These are phyloP conservation scores for Ctenodactylus gundi DNA, from an alignment of 2,113 vertebrate genomes.

Conservation along the genomic window DNA sequence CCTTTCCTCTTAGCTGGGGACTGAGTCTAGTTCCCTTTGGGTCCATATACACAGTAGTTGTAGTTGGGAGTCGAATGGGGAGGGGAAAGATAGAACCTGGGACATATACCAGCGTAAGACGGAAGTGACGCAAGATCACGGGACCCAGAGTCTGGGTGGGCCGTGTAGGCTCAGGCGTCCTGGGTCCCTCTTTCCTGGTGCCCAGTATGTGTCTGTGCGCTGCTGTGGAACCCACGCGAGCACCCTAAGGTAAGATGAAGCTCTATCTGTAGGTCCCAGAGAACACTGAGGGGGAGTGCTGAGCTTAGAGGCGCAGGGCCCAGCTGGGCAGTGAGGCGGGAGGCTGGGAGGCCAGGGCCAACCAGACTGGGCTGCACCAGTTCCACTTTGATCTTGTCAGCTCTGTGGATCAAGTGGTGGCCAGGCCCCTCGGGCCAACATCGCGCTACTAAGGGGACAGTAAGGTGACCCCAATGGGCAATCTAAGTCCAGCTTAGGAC, in stretches of 20 bases:
- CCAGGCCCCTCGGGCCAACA: neutral
- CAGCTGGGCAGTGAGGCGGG: neutral
- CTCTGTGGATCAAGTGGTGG: neutral
- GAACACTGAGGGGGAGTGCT: neutral
- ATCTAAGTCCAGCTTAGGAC: neutral
- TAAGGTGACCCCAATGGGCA: neutral
- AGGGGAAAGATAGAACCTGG: neutral
- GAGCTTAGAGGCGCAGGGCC: neutral
- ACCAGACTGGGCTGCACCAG: neutral
- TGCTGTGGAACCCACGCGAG: neutral
- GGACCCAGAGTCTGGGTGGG: neutral
- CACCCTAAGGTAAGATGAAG: neutral
- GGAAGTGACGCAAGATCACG: neutral
- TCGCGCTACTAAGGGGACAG: neutral
- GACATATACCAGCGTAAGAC: fast-evolving
- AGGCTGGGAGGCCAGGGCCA: neutral
- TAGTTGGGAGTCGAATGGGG: neutral
- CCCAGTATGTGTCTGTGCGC: neutral
- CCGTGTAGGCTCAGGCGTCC: neutral
- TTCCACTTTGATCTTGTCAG: neutral
- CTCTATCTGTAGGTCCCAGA: neutral
- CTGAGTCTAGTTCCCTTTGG: neutral
- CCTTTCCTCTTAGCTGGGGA: neutral
- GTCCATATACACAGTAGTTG: neutral
- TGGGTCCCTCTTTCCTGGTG: neutral